Evolutionary conservation across 1,140 invertebrate species (phyloP), one percentile per base, ranked within the genome.

Genomic region (Lepidurus apus): DNA sequence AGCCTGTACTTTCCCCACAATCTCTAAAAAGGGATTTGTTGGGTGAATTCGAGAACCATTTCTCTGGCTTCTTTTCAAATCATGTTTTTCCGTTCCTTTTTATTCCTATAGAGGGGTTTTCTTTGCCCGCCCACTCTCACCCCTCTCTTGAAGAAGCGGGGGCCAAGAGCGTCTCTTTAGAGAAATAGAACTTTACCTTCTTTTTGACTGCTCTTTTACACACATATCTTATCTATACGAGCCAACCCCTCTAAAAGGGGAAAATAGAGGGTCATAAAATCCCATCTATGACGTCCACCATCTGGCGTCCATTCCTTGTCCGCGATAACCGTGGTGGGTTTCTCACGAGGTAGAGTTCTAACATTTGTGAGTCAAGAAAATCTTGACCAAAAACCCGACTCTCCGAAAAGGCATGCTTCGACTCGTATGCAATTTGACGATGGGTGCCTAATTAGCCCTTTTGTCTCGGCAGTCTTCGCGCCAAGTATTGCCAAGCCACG

Each of bases 181-280:
- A 65, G 53, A 65, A 65, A 65, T 21, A 65, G 53, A 65, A 13
- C 53, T 65, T 65, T 65, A 21, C 17, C 53, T 65, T 9, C 53
- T 65, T 65, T 65, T 65, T 65, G 53, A 21, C 53, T 65, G 17
- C 17, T n/a, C 53, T 21, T 21, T 65, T 65, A 65, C 21, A 13
- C 21, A 65, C 34, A 34, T 65, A 65, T 65, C 7, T 65, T 65
- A 13, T 13, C 17, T 65, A 21, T 65, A 65, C 53, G 53, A 17
- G 8, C 17, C 53, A 65, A 13, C 53, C 53, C 13, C 17, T 13
- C 53, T 65, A 65, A 65, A 65, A 65, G 7, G 53, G 53, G 53
- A 65, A 65, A 65, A 65, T n/a, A n/a, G 53, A 65, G 53, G 53
- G 53, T 9, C 53, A 65, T 65, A n/a, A 65, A 65, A 65, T 65